Conservation (phyloP, 2,888 invertebrate species). For the Chromoteleia sp. region DNA sequence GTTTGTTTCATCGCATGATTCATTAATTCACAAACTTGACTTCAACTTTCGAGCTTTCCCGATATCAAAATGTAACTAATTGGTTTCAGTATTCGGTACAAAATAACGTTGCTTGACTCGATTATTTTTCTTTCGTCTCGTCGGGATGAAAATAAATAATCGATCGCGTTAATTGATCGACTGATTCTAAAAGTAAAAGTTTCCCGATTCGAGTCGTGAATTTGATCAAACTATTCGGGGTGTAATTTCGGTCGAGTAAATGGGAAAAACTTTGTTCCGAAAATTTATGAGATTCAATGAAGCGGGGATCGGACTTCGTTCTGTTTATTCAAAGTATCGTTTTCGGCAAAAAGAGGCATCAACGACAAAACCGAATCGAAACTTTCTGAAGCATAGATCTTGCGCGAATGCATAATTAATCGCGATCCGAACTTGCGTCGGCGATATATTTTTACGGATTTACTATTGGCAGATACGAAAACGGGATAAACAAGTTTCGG, state of each 20-base stretch:
- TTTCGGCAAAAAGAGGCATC: background rate
- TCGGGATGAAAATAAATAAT: background rate
- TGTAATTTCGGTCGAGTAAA: background rate
- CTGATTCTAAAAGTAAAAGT: conserved; percentile 10
- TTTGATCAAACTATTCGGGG: background rate
- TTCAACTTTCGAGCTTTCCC: conserved; percentile 4
- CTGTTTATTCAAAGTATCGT: conserved; percentile 15
- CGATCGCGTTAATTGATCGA: background rate
- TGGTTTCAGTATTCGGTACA: background rate
- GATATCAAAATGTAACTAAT: background rate
- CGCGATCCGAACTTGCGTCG: background rate
- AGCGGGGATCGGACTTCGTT: conserved; percentile 1
- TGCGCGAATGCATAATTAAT: conserved; percentile 23
- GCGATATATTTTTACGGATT: background rate
- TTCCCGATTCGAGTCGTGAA: background rate
- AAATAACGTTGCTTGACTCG: background rate
- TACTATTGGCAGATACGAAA: no score
- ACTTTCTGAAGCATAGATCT: background rate
- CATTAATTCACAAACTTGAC: conserved; percentile 17
- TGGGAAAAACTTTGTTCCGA: conserved; percentile 2
- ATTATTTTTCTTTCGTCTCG: conserved; percentile 5
- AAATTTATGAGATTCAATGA: conserved; percentile 12
- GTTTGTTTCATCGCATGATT: conserved; percentile 6
- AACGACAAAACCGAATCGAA: background rate
- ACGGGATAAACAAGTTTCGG: background rate